Conservation (phyloP, 2,888 invertebrate genomes). For the Dasypogon diadema region DNA sequence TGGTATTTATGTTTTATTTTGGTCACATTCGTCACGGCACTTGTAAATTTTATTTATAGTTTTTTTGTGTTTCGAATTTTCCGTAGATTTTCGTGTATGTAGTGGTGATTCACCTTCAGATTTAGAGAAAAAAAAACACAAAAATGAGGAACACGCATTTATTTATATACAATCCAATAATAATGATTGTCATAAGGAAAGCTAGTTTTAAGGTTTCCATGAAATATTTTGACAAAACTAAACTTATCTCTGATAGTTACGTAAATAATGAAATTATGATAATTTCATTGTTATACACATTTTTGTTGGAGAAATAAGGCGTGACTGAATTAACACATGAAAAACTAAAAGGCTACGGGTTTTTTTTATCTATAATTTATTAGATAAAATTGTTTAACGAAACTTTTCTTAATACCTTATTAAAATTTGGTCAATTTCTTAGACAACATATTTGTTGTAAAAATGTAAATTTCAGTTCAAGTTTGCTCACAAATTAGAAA, state of each 20-base stretch:
- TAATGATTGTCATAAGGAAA: neutral
- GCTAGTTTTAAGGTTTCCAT: neutral
- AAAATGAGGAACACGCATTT: neutral
- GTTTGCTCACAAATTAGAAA: neutral
- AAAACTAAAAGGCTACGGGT: neutral
- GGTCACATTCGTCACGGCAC: neutral
- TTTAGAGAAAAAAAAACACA: neutral
- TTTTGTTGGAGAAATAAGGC: neutral
- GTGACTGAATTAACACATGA: conserved; percentile 5
- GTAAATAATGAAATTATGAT: neutral
- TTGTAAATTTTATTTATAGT: neutral
- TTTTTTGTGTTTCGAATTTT: neutral
- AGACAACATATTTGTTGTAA: neutral
- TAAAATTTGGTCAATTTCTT: neutral
- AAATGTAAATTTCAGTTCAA: neutral
- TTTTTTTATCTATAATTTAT: neutral
- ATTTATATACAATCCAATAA: neutral
- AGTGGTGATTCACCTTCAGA: neutral
- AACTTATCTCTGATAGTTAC: neutral
- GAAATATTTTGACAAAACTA: neutral
- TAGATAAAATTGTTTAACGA: neutral
- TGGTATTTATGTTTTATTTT: neutral
- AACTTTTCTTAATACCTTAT: neutral
- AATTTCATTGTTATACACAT: neutral
- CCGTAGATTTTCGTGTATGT: neutral